Evolutionary conservation across 2,888 invertebrate genomes (phyloP).

Genomic region (Philonicus albiceps): DNA sequence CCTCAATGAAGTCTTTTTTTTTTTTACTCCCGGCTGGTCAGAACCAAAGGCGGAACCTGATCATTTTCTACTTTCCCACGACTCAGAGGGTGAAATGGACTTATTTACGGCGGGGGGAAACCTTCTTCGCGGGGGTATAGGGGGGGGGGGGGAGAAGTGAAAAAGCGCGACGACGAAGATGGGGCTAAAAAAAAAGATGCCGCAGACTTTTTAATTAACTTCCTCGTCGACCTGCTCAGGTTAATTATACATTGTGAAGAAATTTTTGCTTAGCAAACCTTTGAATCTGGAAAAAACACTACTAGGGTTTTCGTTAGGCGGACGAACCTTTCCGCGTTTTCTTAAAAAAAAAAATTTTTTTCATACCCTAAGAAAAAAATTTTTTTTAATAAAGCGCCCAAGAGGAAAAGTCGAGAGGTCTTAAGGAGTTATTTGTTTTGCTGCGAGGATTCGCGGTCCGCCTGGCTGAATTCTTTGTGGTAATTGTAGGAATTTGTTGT

Average conservation of each 20-base stretch:
- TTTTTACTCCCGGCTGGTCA: background rate
- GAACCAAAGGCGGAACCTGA: background rate
- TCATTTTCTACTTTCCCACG: constrained; percentile 20
- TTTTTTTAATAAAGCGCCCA: background rate
- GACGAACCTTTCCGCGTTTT: background rate
- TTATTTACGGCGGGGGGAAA: background rate
- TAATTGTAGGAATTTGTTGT: background rate
- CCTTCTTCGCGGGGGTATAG: background rate
- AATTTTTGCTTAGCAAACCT: constrained; percentile 1
- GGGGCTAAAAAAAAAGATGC: background rate
- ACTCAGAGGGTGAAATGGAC: background rate
- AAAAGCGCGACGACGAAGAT: background rate
- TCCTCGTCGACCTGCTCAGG: constrained; percentile 6
- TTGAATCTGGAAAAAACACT: background rate
- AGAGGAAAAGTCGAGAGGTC: background rate
- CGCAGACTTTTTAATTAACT: constrained; percentile 17
- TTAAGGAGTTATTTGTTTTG: background rate
- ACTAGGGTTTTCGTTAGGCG: background rate
- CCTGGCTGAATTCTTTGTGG: background rate
- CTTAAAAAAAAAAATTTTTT: background rate
- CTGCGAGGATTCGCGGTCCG: background rate
- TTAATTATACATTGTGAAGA: constrained; percentile 7
- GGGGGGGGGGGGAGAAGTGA: no score
- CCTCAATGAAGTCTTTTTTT: constrained; percentile 4
- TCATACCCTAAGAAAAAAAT: background rate